These are phyloP conservation scores for Silvanus unidentatus DNA, from an alignment of 2,888 invertebrate species.

Conservation along the genomic window DNA sequence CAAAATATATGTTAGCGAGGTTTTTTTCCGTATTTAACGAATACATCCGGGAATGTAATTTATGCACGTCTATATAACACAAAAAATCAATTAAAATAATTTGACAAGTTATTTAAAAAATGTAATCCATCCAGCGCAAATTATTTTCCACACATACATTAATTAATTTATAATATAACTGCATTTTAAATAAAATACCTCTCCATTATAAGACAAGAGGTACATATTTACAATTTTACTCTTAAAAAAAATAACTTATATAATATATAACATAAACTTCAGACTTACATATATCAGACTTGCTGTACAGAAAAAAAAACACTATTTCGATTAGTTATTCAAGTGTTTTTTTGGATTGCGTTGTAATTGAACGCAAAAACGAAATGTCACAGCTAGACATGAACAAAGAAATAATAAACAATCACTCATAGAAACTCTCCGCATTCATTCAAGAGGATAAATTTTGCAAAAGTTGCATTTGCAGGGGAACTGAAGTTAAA, in stretches of 20 bases:
- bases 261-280: conserved; percentile 41
- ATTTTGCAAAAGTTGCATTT: conserved; percentile 20
- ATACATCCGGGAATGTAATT: conserved; percentile 43
- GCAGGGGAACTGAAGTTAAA: conserved; percentile 3
- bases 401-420: background rate
- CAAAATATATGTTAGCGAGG: conserved; percentile 34
- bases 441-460: background rate
- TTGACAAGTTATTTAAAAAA: background rate
- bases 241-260: conserved; percentile 33
- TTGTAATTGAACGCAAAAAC: conserved; percentile 2
- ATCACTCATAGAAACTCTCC: no score
- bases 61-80: background rate
- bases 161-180: conserved; percentile 17
- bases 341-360: conserved; percentile 8
- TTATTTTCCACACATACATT: background rate
- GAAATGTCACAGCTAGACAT: background rate
- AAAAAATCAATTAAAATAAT: conserved; percentile 2
- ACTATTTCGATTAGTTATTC: conserved; percentile 11
- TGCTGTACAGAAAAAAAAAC: conserved; percentile 35
- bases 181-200: conserved; percentile 34
- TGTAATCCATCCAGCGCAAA: background rate
- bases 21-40: conserved; percentile 32
- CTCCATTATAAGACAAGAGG: conserved; percentile 21
- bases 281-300: conserved; percentile 46
- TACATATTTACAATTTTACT: conserved; percentile 35